Evolutionary conservation across 2,888 invertebrate species (phyloP).

Genomic region (Scrobipalpa costella): DNA sequence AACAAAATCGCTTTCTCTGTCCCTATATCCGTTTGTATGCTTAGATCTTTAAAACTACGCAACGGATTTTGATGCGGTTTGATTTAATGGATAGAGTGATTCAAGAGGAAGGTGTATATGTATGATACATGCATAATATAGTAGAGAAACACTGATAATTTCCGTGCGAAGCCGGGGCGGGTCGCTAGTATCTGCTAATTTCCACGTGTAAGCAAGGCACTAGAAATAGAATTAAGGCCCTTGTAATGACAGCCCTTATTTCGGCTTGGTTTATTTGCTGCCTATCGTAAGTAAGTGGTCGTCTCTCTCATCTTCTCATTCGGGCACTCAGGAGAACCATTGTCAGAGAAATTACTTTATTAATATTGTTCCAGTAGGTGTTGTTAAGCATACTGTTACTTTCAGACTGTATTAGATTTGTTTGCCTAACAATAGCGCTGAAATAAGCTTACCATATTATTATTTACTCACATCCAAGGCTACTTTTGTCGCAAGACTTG

Average conservation of each 20-base stretch:
- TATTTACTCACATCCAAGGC: no score
- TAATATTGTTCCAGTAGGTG: background rate
- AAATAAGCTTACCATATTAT: background rate
- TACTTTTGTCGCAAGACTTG: no score
- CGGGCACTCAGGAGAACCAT: background rate
- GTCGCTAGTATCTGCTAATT: no score
- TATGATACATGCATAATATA: no score
- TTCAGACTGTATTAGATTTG: background rate
- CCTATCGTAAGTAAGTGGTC: slow-evolving; percentile 1
- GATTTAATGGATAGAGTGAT: no score
- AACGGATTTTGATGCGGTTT: no score
- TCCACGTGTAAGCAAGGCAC: background rate
- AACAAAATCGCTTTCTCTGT: no score
- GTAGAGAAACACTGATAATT: no score
- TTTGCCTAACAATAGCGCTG: background rate
- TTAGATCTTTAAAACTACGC: no score
- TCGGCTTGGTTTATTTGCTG: background rate
- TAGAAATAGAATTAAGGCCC: background rate
- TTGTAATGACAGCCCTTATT: slow-evolving; percentile 1
- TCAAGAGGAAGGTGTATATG: no score
- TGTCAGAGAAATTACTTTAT: slow-evolving; percentile 1
- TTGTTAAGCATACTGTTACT: background rate
- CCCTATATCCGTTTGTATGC: no score
- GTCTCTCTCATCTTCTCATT: background rate
- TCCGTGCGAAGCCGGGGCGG: no score